Evolutionary conservation across 53 echinoderm and acorn worm species (phyloP).

Genomic region (Holothuria scabra): DNA sequence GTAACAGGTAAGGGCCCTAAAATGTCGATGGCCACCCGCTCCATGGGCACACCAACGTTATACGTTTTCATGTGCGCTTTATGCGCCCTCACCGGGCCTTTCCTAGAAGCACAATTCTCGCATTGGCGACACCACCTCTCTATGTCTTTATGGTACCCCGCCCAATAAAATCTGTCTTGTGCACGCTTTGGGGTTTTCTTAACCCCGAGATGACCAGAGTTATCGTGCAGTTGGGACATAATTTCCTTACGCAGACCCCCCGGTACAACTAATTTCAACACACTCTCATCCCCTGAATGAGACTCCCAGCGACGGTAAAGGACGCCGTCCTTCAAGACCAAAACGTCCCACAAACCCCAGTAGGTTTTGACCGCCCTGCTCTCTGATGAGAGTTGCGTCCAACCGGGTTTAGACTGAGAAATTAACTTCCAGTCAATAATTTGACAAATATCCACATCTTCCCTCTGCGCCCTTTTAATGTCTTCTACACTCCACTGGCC

Average conservation of each 20-base stretch:
- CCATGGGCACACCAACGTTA: constrained; percentile 52
- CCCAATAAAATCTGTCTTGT: constrained; percentile 61
- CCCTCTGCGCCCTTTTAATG: constrained; percentile 12
- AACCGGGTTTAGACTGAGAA: constrained; percentile 4
- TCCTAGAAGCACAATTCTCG: constrained; percentile 44
- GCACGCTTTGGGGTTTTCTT: constrained; percentile 54
- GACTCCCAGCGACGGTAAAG: constrained; percentile 49
- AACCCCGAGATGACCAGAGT: constrained; percentile 59
- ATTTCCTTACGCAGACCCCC: constrained; percentile 20
- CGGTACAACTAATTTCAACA: constrained; percentile 41
- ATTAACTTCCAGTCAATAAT: neutral
- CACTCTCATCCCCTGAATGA: constrained; percentile 3
- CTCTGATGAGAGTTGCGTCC: constrained; percentile 1
- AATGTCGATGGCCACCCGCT: constrained; percentile 64
- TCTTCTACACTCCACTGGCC: constrained; percentile 10
- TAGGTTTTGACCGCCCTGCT: constrained; percentile 20
- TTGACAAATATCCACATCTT: neutral
- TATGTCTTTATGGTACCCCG: constrained; percentile 51
- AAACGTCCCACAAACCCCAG: constrained; percentile 39
- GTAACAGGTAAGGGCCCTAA: constrained; percentile 63
- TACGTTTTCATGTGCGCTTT: constrained; percentile 54
- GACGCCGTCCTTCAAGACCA: constrained; percentile 28
- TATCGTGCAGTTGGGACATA: constrained; percentile 50
- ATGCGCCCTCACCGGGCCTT: constrained; percentile 30
- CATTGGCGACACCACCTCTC: constrained; percentile 54